Base-by-base conservation (phyloP, 2,113 vertebrate genomes). In the Eidolon helvum region DNA sequence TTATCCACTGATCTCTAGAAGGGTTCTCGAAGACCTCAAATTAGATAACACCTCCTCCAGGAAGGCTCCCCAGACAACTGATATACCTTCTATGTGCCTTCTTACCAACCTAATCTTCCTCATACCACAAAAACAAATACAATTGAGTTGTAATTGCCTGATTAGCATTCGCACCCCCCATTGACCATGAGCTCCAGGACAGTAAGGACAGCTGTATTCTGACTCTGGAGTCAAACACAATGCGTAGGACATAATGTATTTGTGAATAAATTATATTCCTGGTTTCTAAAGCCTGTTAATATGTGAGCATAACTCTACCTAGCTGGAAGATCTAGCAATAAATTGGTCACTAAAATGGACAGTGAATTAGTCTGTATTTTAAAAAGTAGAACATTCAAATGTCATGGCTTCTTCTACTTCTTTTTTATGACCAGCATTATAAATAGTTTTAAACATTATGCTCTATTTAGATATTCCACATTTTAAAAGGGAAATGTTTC, bases 311-410 rank as follows among this genome's bases (percentile, higher is more conserved):
- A 88, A 50, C 69, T 72, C 68, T 91, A 74, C 59, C n/a, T 65
- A 26, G 10, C 26, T 45, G 3, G 87, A 55, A 40, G 16, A 90
- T 40, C 7, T 40, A 79, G 53, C 3, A 93, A 87, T 53, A 66
- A 83, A 83, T 69, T 94, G 28, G 30, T 75, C 55, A n/a, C 26
- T 40, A 12, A 55, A 95, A 87, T 19, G 8, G 10, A 89, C 83
- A 61, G 11, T 26, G 35, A 84, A 59, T 88, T 93, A 16, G 2
- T 57, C n/a, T 78, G 12, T 79, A 68, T 82, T 96, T 90, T 86
- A 79, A 84, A 92, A 83, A 59, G 43, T 55, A 83, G 43, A 94
- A 89, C 48, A 94, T 74, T 93, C 89, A 86, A 48, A 96, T 68
- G 11, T 59, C 59, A 90, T 71, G 68, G 75, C 48, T 87, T 75